phyloP scores from a whole-genome alignment of 92 coral and sea anemone genomes.

The Chrysogorgia sp. region DNA sequence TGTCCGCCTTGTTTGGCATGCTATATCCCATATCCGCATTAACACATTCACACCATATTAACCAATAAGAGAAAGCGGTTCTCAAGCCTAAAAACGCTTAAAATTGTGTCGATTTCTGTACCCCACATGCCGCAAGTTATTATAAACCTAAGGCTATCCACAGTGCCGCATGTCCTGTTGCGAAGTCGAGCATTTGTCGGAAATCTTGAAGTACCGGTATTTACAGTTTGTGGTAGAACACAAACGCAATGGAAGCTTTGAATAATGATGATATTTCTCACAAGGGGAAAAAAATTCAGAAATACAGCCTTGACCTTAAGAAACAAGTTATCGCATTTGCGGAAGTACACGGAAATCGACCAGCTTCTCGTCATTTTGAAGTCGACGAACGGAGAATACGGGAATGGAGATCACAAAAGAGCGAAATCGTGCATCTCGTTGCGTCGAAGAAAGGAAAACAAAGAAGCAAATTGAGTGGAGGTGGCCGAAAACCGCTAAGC shows the following conservation, averaged over 20 bases:
- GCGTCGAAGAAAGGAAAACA: conserved; percentile 44
- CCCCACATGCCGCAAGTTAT: too few relatives aligned
- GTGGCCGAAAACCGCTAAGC: conserved; percentile 30
- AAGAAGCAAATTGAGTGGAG: conserved; percentile 43
- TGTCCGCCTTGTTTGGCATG: conserved; percentile 18
- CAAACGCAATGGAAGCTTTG: conserved; percentile 36
- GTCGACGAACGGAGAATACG: conserved; percentile 35
- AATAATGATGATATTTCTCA: conserved; percentile 47
- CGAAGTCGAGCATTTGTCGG: conserved; percentile 3
- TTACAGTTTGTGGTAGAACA: conserved; percentile 30
- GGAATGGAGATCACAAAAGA: conserved; percentile 43
- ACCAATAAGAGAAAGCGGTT: conserved; percentile 8
- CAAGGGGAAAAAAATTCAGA: conserved; percentile 37
- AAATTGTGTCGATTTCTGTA: not conserved
- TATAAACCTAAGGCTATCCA: too few relatives aligned
- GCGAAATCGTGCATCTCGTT: conserved; percentile 24
- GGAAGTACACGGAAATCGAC: conserved; percentile 70
- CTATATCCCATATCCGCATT: conserved; percentile 16
- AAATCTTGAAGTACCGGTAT: too few relatives aligned
- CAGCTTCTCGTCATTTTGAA: conserved; percentile 67
- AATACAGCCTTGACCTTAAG: conserved; percentile 58
- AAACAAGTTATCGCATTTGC: conserved; percentile 76
- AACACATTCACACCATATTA: conserved; percentile 22
- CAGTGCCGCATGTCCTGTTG: conserved; percentile 8
- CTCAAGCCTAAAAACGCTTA: conserved; percentile 4